Evolutionary conservation across 2,888 invertebrate species (phyloP).

Genomic region (Nesidiocoris tenuis): DNA sequence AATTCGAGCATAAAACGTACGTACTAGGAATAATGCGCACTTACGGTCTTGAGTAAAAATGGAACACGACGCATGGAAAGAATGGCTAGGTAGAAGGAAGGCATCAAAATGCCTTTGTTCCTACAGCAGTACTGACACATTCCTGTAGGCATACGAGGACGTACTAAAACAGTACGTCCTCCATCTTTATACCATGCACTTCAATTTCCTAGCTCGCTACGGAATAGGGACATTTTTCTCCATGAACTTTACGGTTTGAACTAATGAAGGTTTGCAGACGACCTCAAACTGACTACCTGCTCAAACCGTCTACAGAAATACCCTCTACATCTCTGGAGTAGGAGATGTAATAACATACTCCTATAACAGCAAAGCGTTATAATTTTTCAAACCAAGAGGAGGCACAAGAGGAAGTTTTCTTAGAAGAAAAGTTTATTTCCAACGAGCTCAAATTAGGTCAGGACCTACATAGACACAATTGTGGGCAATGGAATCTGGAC

Average conservation of each 20-base stretch:
- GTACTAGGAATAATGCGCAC: neutral
- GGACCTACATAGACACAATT: too few relatives aligned
- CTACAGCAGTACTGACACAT: neutral
- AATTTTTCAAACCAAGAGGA: too few relatives aligned
- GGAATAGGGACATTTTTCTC: neutral
- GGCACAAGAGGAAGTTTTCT: too few relatives aligned
- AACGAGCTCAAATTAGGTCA: too few relatives aligned
- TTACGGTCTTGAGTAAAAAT: neutral
- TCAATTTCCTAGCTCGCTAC: neutral
- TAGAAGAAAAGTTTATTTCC: too few relatives aligned
- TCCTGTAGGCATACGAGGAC: neutral
- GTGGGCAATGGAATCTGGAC: too few relatives aligned
- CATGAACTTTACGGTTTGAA: neutral
- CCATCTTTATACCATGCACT: neutral
- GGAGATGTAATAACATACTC: too few relatives aligned
- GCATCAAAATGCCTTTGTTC: neutral
- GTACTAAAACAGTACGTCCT: neutral
- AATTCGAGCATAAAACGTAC: neutral
- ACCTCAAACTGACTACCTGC: neutral
- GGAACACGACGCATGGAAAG: neutral
- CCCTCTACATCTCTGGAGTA: too few relatives aligned
- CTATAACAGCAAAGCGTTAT: too few relatives aligned
- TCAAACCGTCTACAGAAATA: neutral
- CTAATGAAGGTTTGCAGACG: neutral
- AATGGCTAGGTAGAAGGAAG: neutral